Evolutionary conservation across 2,888 invertebrate species (phyloP), one percentile per base, ranked within the genome.

Genomic region (Drosophila sordidapex): DNA sequence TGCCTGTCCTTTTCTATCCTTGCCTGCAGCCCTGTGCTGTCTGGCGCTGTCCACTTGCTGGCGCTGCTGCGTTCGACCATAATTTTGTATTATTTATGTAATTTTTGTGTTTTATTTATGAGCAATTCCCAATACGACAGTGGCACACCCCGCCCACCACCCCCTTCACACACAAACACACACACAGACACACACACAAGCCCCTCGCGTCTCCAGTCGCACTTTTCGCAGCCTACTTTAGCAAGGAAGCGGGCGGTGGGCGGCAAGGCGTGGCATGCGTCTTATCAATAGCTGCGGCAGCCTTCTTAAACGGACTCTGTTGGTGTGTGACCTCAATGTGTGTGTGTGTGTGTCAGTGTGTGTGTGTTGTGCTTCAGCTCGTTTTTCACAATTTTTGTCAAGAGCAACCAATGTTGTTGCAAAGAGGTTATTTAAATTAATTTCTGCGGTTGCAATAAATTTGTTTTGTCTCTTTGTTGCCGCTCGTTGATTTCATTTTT

Each of bases 381-480:
- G 67, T 65, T 70, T 74, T 79, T 74, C 61, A 70, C 83, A 81
- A 67, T 67, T 73, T 83, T 83, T 83, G 81, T 81, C 80, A 76
- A 83, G 66, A 58, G 67, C 53, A 62, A 40, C 60, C 56, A 36
- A 25, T 25, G 25, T 25, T 25, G 25, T 56, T 75, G 61, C 81
- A 74, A 86, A 81, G 72, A 83, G 83, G 87, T 83, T 86, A 76
- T 86, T 83, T 83, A 86, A 83, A 86, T 83, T 83, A 83, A 83
- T 83, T 83, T 83, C 81, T 83, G 83, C 87, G 87, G 87, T 81
- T 85, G 87, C 87, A 83, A 83, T 83, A 83, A 86, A 86, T 83
- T 85, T 71, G 67, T 76, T 71, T 82, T 76, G 67, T 72, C 69
- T 77, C 73, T 70, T 68, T 76, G 66, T 59, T 72, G 62, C 27